These are phyloP conservation scores for Noctua janthina DNA, from an alignment of 2,888 invertebrate genomes.

Conservation along the genomic window DNA sequence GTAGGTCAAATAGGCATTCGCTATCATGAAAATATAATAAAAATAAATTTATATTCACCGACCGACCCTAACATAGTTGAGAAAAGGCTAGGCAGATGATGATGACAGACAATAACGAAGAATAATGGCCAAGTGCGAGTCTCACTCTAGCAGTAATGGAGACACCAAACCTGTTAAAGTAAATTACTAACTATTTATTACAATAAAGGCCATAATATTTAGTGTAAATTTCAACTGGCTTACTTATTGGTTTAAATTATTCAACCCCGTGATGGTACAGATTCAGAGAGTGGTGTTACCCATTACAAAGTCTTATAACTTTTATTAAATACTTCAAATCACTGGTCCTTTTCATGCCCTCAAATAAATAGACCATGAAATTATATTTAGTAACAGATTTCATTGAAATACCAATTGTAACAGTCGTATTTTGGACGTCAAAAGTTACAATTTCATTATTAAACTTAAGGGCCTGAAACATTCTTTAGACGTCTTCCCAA, in stretches of 20 bases:
- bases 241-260: not conserved
- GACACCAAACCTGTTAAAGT: too few species aligned
- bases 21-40: not conserved
- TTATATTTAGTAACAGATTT: conserved; percentile 10
- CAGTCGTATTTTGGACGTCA: conserved; percentile 20
- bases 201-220: not conserved
- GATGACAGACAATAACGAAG: not conserved
- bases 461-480: not conserved
- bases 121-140: not conserved
- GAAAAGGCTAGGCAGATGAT: not conserved
- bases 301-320: not conserved
- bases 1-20: not conserved
- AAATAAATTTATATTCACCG: not conserved
- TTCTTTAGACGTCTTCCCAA: conserved; percentile 14
- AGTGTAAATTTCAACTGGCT: not conserved
- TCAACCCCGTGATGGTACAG: not conserved
- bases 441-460: conserved; percentile 37
- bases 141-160: too few species aligned
- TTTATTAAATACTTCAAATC: not conserved
- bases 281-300: not conserved
- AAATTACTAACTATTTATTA: too few species aligned
- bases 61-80: not conserved
- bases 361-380: conserved; percentile 1
- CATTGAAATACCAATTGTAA: conserved; percentile 30
- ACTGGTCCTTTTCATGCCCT: not conserved